Evolutionary conservation across 2,888 invertebrate genomes (phyloP).

Genomic region (Eudasyphora cyanicolor): DNA sequence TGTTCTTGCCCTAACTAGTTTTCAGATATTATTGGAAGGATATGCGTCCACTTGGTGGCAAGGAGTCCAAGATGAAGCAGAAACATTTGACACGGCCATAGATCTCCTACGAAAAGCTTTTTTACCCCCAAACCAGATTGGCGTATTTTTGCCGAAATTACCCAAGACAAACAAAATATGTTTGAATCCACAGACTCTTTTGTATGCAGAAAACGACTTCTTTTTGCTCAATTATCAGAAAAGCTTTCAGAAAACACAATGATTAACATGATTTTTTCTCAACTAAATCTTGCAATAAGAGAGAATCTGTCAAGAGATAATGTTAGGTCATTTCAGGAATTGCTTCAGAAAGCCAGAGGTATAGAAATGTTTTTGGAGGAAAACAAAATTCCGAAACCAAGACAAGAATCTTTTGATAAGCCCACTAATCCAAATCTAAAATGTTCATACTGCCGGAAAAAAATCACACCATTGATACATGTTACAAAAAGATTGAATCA

Average conservation of each 20-base stretch:
- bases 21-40: conserved; percentile 44
- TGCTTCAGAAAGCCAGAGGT: neutral
- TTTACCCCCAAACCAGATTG: conserved; percentile 51
- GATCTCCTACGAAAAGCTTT: conserved; percentile 32
- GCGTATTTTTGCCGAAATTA: conserved; percentile 42
- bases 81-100: conserved; percentile 20
- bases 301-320: neutral
- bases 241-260: conserved; percentile 19
- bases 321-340: neutral
- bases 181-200: conserved; percentile 39
- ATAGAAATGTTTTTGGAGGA: neutral
- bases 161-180: conserved; percentile 33
- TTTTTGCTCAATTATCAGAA: conserved; percentile 43
- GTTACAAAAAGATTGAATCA: neutral
- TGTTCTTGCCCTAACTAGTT: conserved; percentile 37
- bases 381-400: neutral
- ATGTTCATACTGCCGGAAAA: conserved; percentile 1
- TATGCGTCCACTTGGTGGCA: conserved; percentile 57
- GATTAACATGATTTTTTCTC: conserved; percentile 44
- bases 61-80: conserved; percentile 40
- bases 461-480: neutral
- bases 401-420: neutral
- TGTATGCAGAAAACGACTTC: conserved; percentile 35
- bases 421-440: neutral
- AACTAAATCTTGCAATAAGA: neutral